These are phyloP conservation scores for Phodopus roborovskii DNA, from an alignment of 2,113 vertebrate species.

Conservation along the genomic window DNA sequence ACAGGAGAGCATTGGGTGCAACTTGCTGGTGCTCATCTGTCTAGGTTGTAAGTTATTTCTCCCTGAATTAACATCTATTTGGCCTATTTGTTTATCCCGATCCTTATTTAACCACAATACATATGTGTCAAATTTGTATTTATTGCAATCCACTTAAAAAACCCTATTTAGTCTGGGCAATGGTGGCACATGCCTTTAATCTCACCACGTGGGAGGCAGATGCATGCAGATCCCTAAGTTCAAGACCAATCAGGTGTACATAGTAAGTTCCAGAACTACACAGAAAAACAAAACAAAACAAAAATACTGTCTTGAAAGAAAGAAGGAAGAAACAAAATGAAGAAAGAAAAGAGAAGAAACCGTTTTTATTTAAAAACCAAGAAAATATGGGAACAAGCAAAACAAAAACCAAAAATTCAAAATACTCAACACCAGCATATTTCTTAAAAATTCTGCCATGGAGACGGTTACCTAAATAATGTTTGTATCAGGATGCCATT, in stretches of 20 bases:
- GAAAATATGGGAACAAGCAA: background rate
- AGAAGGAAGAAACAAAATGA: background rate
- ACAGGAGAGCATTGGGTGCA: no score
- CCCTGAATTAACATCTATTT: no score
- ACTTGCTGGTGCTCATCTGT: no score
- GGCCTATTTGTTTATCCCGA: no score
- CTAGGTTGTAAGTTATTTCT: no score
- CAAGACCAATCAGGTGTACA: background rate
- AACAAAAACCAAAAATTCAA: no score
- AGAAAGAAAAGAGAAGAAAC: background rate
- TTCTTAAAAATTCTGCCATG: background rate
- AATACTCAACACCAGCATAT: background rate
- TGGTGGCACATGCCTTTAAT: background rate
- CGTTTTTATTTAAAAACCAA: background rate
- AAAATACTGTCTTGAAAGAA: background rate
- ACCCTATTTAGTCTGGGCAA: background rate
- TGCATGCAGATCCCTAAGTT: background rate
- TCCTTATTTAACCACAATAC: no score
- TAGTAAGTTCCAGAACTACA: background rate
- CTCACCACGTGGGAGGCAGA: background rate
- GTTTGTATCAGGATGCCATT: no score
- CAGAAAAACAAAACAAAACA: background rate
- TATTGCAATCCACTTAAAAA: background rate
- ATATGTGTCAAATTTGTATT: background rate
- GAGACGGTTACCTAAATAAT: background rate